Evolutionary conservation across 2,113 vertebrate species (phyloP).

Genomic region (Patagioenas fasciata): DNA sequence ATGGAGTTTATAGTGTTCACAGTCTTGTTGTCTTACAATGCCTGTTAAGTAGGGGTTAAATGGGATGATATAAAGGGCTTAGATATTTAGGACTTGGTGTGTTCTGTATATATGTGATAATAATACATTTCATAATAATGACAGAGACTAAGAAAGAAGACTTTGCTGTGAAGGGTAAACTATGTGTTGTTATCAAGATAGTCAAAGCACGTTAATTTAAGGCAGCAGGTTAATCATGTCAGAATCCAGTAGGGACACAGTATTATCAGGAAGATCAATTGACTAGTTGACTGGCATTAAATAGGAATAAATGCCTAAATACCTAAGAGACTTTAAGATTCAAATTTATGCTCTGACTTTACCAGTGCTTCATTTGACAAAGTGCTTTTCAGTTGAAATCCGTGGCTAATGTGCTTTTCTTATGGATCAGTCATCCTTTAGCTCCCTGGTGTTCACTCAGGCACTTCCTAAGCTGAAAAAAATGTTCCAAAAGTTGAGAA

Average conservation of each 20-base stretch:
- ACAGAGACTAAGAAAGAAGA: neutral
- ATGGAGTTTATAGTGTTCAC: neutral
- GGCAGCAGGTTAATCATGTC: neutral
- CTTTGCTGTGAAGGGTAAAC: neutral
- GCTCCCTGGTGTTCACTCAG: neutral
- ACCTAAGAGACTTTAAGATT: neutral
- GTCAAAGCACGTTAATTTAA: neutral
- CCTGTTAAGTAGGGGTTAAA: neutral
- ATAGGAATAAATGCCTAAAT: neutral
- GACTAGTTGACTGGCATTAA: neutral
- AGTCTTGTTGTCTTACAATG: neutral
- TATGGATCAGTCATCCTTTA: neutral
- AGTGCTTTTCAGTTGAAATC: neutral
- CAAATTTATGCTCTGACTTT: neutral
- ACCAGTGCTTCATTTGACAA: neutral
- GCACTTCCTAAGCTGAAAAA: neutral
- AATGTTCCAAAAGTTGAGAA: neutral
- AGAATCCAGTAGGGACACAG: neutral
- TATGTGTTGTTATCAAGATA: neutral
- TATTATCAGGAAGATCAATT: neutral
- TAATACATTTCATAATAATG: neutral
- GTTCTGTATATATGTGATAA: neutral
- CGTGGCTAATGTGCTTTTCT: neutral
- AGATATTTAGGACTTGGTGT: neutral
- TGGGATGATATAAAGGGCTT: neutral